phyloP scores from a whole-genome alignment of 2,797 vertebrate genomes.

The Hoplostethus mediterraneus region DNA sequence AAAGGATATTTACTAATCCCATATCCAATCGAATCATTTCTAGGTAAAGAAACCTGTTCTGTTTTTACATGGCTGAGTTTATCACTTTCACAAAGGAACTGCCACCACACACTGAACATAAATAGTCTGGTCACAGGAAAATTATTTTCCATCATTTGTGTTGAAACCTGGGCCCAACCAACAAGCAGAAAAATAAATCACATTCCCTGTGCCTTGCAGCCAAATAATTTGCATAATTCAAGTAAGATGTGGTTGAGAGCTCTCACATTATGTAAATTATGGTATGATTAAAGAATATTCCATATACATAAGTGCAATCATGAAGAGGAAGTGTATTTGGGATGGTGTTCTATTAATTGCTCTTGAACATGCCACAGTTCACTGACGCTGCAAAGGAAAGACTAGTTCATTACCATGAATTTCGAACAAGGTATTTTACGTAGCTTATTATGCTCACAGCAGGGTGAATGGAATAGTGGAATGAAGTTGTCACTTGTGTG shows the following conservation, averaged over 20 bases:
- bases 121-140: not conserved
- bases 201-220: slow-evolving; percentile 36
- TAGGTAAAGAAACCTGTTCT: no score
- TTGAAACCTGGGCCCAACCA: slow-evolving; percentile 3
- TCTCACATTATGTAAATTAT: slow-evolving; percentile 70
- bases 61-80: no score
- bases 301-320: slow-evolving; percentile 58
- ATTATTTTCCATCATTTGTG: not conserved
- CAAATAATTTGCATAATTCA: slow-evolving; percentile 65
- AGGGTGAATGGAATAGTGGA: not conserved
- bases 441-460: not conserved
- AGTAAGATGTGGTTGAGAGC: slow-evolving; percentile 56
- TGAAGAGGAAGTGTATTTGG: slow-evolving; percentile 51
- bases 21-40: no score
- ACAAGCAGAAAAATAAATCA: slow-evolving; percentile 8
- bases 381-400: slow-evolving; percentile 28
- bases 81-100: not conserved
- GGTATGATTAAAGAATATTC: slow-evolving; percentile 62
- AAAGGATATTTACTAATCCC: no score
- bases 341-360: slow-evolving; percentile 42
- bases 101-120: slow-evolving; percentile 2
- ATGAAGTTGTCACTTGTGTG: not conserved
- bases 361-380: slow-evolving; percentile 36
- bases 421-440: slow-evolving; percentile 29
- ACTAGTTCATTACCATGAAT: slow-evolving; percentile 33